These are phyloP conservation scores for Oxystoma pomonae DNA, from an alignment of 2,888 invertebrate species.

Conservation along the genomic window DNA sequence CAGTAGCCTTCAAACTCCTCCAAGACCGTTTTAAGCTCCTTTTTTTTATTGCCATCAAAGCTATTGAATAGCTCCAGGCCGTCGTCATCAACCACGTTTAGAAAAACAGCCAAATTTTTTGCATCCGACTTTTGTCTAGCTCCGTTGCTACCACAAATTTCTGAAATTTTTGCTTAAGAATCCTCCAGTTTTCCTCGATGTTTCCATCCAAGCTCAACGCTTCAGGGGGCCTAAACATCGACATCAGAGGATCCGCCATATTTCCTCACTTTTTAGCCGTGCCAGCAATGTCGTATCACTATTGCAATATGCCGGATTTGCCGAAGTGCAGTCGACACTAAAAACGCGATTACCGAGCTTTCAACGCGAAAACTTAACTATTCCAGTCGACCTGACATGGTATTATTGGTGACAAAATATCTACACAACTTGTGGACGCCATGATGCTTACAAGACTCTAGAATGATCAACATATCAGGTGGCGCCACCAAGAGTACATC, in stretches of 20 bases:
- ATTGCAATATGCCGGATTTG: too few species aligned
- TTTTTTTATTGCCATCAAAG: constrained; percentile 12
- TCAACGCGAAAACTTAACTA: constrained; percentile 2
- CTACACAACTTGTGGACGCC: too few species aligned
- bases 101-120: constrained; percentile 14
- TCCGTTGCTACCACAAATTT: constrained; percentile 7
- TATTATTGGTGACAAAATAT: too few species aligned
- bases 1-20: constrained; percentile 14
- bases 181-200: constrained; percentile 1
- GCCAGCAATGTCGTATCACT: too few species aligned
- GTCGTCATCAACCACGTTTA: constrained; percentile 10
- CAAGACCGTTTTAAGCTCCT: constrained; percentile 6
- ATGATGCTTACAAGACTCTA: too few species aligned
- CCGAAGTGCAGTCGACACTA: too few species aligned
- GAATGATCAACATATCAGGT: too few species aligned
- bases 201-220: constrained; percentile 11
- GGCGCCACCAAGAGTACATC: too few species aligned
- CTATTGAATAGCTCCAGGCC: constrained; percentile 10
- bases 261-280: constrained; percentile 1
- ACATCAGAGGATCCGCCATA: constrained; percentile 11
- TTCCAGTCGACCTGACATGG: constrained; percentile 9
- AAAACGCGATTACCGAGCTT: too few species aligned
- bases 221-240: constrained; percentile 10
- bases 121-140: constrained; percentile 6
- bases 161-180: constrained; percentile 9